Evolutionary conservation across 2,797 vertebrate genomes (phyloP).

Genomic region (Clarias platycephalus): DNA sequence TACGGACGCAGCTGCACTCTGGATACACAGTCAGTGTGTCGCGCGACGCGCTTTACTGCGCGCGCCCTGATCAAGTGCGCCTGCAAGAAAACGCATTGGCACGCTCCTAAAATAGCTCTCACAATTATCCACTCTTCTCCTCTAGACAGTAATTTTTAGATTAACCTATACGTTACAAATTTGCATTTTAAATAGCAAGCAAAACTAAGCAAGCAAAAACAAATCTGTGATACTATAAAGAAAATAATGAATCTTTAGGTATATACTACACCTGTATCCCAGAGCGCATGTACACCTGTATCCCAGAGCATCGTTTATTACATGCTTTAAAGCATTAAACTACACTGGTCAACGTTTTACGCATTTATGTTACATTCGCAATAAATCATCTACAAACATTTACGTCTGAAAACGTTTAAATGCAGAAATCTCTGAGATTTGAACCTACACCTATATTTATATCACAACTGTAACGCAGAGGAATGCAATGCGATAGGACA

Average conservation of each 20-base stretch:
- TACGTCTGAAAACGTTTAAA: background rate
- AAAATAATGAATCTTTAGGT: background rate
- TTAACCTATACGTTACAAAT: background rate
- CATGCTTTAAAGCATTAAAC: background rate
- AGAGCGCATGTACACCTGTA: constrained; percentile 9
- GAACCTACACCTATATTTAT: background rate
- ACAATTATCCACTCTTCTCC: background rate
- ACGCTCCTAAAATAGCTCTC: background rate
- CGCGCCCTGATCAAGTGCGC: constrained; percentile 2
- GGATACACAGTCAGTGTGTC: background rate
- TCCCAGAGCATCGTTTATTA: background rate
- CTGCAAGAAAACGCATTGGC: background rate
- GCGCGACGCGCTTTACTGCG: background rate
- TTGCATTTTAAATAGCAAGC: background rate
- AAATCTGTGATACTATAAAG: background rate
- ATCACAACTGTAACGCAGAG: background rate
- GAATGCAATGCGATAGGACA: background rate
- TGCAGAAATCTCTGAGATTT: background rate
- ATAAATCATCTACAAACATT: background rate
- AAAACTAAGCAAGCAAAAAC: background rate
- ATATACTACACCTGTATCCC: constrained; percentile 10
- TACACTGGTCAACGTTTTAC: background rate
- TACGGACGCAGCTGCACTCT: background rate
- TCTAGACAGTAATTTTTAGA: background rate
- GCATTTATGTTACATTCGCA: background rate